Base-by-base conservation (phyloP, 2,888 invertebrate genomes). In the Chironomus riparius region DNA sequence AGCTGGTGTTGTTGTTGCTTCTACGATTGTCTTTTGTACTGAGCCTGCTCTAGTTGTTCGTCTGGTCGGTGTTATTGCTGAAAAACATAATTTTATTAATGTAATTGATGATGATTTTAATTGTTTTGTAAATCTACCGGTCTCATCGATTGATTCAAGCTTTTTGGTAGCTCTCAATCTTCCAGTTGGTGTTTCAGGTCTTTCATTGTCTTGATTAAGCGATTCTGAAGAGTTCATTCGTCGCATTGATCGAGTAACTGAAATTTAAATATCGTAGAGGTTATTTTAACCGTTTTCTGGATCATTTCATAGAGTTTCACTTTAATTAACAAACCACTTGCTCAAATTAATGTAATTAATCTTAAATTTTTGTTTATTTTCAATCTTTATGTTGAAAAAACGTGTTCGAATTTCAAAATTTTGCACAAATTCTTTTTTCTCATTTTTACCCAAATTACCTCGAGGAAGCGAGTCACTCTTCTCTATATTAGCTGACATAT, bases 141-240 rank as follows among this genome's bases (percentile, higher is more conserved):
- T 50, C 22, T 70, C 72, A 12, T 50, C 24, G 15, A 72, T 61
- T 13, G 28, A 13, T 18, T 72, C 72, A 12, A 72, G 18, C 72
- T 72, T 61, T 21, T 70, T 70, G 18, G 21, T 22, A 24, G 13
- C 21, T 7, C 68, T 28, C 4, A 13, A n/a, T 48, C 47, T 15
- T 1, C 18, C 70, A 21, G 70, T 48, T 18, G 70, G 70, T 18
- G 72, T 72, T 18, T 62, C 38, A 2, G 38, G 15, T 4, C 38
- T 38, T 15, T 47, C 12, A 28, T 62, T 47, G 15, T 22, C 18
- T 38, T 38, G 21, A 4, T 13, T 38, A 21, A 61, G 13, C 10
- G 72, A 72, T 1, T 72, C 72, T 21, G 61, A 28, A 62, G 72
- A 72, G 7, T 50, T 50, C 61, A 72, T 38, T 18, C 61, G 28